Base-by-base conservation (phyloP, 2,797 vertebrate genomes). In the Hyperoplus immaculatus region DNA sequence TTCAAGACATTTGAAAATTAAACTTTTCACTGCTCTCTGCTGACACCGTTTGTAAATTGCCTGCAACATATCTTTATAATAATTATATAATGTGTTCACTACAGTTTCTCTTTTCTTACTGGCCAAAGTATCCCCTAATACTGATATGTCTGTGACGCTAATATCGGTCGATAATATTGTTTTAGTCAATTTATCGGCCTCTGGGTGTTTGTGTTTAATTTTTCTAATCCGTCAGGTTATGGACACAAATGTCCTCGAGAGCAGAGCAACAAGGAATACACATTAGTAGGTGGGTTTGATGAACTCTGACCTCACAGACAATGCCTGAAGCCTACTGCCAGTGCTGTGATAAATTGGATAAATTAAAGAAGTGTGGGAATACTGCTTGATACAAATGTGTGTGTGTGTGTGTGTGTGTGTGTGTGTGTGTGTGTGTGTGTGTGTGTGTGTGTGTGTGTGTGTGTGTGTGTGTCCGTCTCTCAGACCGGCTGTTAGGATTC, bases 11-110 rank as follows among this genome's bases (percentile, higher is more conserved):
- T 45, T 66, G 18, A 43, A 13, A 69, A 67, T 36, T 12, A 68
- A 77, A 85, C 66, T 3, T 77, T 74, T 83, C 82, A 77, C 50
- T 84, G 72, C 81, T 87, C 72, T 82, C 80, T 77, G 81, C 50
- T 86, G 14, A 62, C 36, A 50, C 38, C 4, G 29, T 59, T 15
- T 70, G 8, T 69, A 41, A 46, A 69, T 13, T 8, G 3, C 9
- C 15, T 38, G 4, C 45, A 51, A 39, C 41, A 8, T 8, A 10
- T 15, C 2, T 15, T 5, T 6, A 13, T 5, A 6, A 9, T 66
- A 54, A 29, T 29, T 29, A 29, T 29, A 29, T 29, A 29, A 29
- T 29, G 29, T 43, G 4, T 36, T 57, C 10, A 16, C 10, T 38
- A 58, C 12, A 29, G 1, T 54, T 65, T 18, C 10, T 50, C 16